Evolutionary conservation across 2,797 vertebrate genomes (phyloP).

Genomic region (Monodelphis domestica): DNA sequence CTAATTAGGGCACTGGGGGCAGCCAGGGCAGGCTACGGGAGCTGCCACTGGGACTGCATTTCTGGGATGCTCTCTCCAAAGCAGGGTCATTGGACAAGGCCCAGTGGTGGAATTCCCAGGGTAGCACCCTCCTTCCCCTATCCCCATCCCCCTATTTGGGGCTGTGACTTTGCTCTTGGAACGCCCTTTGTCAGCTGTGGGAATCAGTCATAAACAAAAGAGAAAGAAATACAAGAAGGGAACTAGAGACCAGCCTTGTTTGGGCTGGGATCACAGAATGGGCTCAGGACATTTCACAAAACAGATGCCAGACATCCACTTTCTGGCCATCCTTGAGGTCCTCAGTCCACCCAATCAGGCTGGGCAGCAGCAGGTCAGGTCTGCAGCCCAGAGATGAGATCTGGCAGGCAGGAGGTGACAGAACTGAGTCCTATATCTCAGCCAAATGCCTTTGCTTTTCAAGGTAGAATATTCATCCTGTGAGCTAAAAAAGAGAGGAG

Average conservation of each 20-base stretch:
- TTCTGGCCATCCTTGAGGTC: constrained; percentile 66
- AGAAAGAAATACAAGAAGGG: constrained; percentile 70
- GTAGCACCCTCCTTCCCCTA: background rate
- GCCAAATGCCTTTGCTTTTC: constrained; percentile 61
- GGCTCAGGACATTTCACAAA: constrained; percentile 74
- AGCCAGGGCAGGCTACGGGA: background rate
- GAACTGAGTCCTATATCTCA: constrained; percentile 64
- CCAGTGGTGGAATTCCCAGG: constrained; percentile 62
- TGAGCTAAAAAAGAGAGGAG: constrained; percentile 56
- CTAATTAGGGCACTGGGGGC: constrained; percentile 72
- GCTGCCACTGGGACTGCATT: constrained; percentile 68
- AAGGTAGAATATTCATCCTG: constrained; percentile 60
- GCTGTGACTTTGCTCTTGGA: constrained; percentile 68
- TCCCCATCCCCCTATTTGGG: constrained; percentile 22
- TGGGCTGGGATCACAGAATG: constrained; percentile 70
- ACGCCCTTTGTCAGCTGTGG: constrained; percentile 80
- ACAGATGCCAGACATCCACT: constrained; percentile 51
- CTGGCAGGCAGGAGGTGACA: constrained; percentile 60
- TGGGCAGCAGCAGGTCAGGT: constrained; percentile 43
- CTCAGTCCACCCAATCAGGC: constrained; percentile 70
- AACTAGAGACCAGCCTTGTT: constrained; percentile 74
- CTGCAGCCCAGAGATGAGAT: constrained; percentile 52
- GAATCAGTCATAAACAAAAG: constrained; percentile 78
- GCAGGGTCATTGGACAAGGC: constrained; percentile 52
- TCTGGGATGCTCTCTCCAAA: constrained; percentile 68